These are phyloP conservation scores for Sciurus vulgaris DNA, from an alignment of 2,797 vertebrate genomes.

Conservation along the genomic window DNA sequence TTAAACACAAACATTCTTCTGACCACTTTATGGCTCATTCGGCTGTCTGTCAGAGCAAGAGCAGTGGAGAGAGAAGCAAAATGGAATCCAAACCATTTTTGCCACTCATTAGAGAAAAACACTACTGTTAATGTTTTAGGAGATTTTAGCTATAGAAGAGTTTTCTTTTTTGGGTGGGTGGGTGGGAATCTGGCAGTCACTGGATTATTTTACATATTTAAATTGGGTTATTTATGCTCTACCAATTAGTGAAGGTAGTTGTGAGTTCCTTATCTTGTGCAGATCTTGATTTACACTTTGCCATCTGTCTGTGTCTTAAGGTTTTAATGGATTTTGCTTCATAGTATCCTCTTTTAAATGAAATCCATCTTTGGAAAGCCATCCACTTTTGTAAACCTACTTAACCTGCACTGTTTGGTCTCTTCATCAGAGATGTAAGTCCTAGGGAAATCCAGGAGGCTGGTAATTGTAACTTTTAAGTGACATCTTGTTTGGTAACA, in stretches of 20 bases:
- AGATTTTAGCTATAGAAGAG: conserved; percentile 53
- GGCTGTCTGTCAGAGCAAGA: conserved; percentile 1
- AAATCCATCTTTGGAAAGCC: background rate
- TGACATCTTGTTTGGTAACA: background rate
- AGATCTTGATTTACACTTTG: conserved; percentile 73
- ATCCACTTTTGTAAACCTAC: background rate
- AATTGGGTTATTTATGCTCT: conserved; percentile 69
- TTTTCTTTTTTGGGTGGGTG: conserved; percentile 30
- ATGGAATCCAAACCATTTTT: conserved; percentile 62
- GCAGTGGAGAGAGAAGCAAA: conserved; percentile 33
- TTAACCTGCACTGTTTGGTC: background rate
- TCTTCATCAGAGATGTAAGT: background rate
- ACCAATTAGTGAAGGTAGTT: conserved; percentile 68
- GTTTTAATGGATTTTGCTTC: conserved; percentile 44
- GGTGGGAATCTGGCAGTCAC: conserved; percentile 36
- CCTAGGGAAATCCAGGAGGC: background rate
- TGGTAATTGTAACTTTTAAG: conserved; percentile 43
- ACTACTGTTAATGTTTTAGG: conserved; percentile 47
- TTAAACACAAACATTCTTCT: conserved; percentile 28
- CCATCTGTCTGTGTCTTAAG: conserved; percentile 28
- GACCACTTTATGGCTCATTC: conserved; percentile 56
- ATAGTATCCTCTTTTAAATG: background rate
- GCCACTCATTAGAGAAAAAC: conserved; percentile 40
- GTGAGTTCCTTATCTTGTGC: conserved; percentile 61
- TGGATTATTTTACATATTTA: conserved; percentile 73